Percentiles rank a stretch among this genome's conserved stretches.
phyloP scores from a whole-genome alignment of 1,140 invertebrate species.

The Hyposmocoma kahamanoa region DNA sequence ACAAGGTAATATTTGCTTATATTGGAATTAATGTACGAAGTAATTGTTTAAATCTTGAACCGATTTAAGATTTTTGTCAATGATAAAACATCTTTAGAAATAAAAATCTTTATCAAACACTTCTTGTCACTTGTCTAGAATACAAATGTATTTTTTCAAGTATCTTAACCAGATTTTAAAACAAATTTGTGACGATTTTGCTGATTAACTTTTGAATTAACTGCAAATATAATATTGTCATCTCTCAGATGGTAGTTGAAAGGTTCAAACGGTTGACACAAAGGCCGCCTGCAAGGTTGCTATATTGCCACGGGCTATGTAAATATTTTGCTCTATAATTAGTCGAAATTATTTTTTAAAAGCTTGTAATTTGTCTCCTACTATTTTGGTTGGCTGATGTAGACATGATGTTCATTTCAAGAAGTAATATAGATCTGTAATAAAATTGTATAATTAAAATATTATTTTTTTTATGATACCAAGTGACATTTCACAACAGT shows the following conservation, averaged over 20 bases:
- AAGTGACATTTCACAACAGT: too few relatives aligned
- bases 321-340: too few relatives aligned
- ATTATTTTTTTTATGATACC: too few relatives aligned
- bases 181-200: background rate
- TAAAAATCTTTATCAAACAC: background rate
- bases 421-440: too few relatives aligned
- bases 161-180: background rate
- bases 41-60: too few relatives aligned
- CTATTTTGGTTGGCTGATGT: too few relatives aligned
- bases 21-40: too few relatives aligned
- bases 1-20: too few relatives aligned
- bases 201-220: background rate
- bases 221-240: constrained; percentile 8
- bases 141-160: background rate
- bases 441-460: too few relatives aligned
- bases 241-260: constrained; percentile 40
- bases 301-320: background rate
- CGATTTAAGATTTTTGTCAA: background rate
- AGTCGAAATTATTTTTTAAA: too few relatives aligned
- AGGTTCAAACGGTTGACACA: constrained; percentile 34
- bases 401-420: too few relatives aligned
- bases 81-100: background rate
- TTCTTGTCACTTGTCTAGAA: background rate
- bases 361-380: too few relatives aligned
- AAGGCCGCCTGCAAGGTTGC: constrained; percentile 46